Base-by-base conservation (phyloP, 2,888 invertebrate genomes). In the Callimorpha dominula region DNA sequence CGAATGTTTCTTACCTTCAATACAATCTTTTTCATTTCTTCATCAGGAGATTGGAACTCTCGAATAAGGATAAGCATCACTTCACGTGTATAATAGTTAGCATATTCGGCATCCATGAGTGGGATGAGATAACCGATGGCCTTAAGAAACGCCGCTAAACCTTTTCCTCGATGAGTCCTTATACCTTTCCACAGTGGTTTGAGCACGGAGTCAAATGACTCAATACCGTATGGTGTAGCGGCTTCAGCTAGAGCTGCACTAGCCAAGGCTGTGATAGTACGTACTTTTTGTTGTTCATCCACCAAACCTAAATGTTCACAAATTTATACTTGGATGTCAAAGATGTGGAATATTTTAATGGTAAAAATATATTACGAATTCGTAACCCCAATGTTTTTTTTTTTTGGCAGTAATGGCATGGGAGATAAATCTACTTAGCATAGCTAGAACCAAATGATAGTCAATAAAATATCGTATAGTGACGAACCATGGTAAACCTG, bases 11-110 rank as follows among this genome's bases (percentile, higher is more conserved):
- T 70, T 79, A 97, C 98, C 96, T 99, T 99, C 80, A 99, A 96
- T 0, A 99, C 99, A 95, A 99, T 99, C 92, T 99, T 99, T 94
- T 99, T 99, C 99, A 99, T 99, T 96, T 99, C 99, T 93, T 99
- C 99, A 92, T 99, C 99, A 0, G 99, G 99, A 73, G 99, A 99
- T 94, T 99, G 99, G 93, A 99, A 99, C 96, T 99, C 99, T 93
- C 99, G 97, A 86, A 99, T 99, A 46, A 99, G 96, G 92, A 99
- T 99, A 52, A 96, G 89, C 99, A 99, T 99, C 91, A 99, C 99
- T 97, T 99, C 99, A 85, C 99, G 97, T 1, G 99, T 99, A 90
- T 99, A 99, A 93, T 99, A 99, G 93, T 99, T 99, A 0, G 99
- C 99, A 89, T 99, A 99, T 94, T 99, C 99, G 73, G 99, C 99